Evolutionary conservation across 2,797 vertebrate genomes (phyloP).

Genomic region (Psittacula derbiana): DNA sequence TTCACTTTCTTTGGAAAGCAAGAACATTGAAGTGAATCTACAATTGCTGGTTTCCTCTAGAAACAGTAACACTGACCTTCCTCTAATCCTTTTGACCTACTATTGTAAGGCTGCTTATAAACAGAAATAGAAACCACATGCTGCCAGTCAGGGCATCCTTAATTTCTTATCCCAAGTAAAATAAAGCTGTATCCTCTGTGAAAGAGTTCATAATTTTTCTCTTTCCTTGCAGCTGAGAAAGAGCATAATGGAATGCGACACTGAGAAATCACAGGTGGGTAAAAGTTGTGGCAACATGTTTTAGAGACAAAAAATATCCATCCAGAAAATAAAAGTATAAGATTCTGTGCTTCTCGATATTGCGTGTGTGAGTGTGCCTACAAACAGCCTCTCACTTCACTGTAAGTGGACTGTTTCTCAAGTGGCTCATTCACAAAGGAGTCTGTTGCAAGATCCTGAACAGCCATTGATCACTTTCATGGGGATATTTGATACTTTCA

Average conservation of each 20-base stretch:
- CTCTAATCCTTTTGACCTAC: slow-evolving; percentile 55
- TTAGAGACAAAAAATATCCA: neutral
- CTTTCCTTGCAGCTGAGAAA: neutral
- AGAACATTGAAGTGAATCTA: neutral
- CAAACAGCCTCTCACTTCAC: neutral
- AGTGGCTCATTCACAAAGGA: neutral
- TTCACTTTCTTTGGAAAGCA: slow-evolving; percentile 19
- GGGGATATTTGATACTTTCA: neutral
- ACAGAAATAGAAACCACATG: slow-evolving; percentile 52
- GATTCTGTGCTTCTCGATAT: neutral
- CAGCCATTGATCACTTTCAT: neutral
- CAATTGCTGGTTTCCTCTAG: slow-evolving; percentile 20
- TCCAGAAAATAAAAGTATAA: neutral
- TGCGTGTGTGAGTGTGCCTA: neutral
- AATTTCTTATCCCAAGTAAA: slow-evolving; percentile 42
- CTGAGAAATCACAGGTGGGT: neutral
- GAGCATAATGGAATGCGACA: neutral
- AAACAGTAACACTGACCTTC: slow-evolving; percentile 26
- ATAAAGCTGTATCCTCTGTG: neutral
- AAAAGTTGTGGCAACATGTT: neutral
- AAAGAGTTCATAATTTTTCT: slow-evolving; percentile 3
- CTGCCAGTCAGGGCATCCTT: slow-evolving; percentile 24
- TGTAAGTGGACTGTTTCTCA: neutral
- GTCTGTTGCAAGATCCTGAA: neutral
- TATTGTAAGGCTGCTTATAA: slow-evolving; percentile 31